Conservation (phyloP, 2,888 invertebrate species). For the Polydrusus cervinus region DNA sequence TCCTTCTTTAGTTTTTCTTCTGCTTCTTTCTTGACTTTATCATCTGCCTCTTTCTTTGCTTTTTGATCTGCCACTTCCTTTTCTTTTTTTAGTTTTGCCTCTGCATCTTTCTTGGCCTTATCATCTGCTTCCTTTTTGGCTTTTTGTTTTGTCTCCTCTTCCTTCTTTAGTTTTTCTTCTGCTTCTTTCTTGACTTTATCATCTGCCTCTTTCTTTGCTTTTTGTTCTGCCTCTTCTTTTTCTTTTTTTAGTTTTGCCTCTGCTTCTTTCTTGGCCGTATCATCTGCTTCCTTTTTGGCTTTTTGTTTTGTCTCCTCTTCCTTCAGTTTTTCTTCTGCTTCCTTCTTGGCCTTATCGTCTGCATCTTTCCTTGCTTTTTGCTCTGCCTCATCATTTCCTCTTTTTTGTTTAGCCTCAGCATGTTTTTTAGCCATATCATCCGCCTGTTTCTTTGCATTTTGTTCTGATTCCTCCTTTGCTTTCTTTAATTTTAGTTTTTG, state of each 20-base stretch:
- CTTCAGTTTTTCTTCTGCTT: constrained; percentile 48
- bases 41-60: constrained; percentile 44
- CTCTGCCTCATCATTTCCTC: constrained; percentile 45
- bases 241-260: constrained; percentile 24
- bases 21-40: constrained; percentile 47
- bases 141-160: constrained; percentile 36
- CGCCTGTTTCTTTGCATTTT: constrained; percentile 50
- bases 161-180: constrained; percentile 51
- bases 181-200: constrained; percentile 39
- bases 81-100: constrained; percentile 51
- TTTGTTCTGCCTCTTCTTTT: constrained; percentile 24
- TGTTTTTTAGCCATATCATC: constrained; percentile 56
- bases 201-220: constrained; percentile 50
- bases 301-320: constrained; percentile 54
- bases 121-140: constrained; percentile 46
- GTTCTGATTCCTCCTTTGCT: constrained; percentile 30
- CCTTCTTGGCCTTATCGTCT: constrained; percentile 52
- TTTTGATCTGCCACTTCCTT: constrained; percentile 45
- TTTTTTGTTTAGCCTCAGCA: constrained; percentile 50
- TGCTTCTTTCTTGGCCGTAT: constrained; percentile 44
- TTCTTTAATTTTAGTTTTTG: constrained; percentile 43
- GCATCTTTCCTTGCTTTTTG: constrained; percentile 34
- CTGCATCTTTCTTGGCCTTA: constrained; percentile 36
- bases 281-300: constrained; percentile 45
- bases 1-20: constrained; percentile 37